These are phyloP conservation scores for Turdus rufiventris DNA, from an alignment of 2,113 vertebrate genomes.

Conservation along the genomic window DNA sequence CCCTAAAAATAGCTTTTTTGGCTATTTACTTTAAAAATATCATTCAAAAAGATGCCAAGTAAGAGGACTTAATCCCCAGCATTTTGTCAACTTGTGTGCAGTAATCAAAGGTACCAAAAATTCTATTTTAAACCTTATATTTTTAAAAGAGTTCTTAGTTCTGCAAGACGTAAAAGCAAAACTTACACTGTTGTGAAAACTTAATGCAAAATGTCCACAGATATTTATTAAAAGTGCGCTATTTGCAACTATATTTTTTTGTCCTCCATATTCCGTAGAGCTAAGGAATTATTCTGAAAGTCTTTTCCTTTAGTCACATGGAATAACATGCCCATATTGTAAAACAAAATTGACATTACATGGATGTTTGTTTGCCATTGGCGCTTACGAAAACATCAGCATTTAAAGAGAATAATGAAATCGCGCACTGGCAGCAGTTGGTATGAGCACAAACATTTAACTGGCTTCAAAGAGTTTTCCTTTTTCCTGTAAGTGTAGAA, in stretches of 20 bases:
- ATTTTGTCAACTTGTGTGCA: neutral
- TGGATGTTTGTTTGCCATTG: neutral
- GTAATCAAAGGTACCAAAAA: neutral
- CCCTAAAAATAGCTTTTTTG: neutral
- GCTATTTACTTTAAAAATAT: neutral
- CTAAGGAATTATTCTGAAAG: neutral
- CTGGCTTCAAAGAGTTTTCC: neutral
- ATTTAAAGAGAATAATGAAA: neutral
- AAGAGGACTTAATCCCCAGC: neutral
- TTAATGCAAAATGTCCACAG: neutral
- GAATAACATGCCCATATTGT: neutral
- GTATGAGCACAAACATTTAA: neutral
- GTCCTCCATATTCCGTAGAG: neutral
- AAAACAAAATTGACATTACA: neutral
- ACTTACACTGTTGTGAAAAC: neutral
- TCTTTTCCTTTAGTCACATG: neutral
- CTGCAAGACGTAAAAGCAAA: neutral
- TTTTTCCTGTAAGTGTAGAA: neutral
- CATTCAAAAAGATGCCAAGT: neutral
- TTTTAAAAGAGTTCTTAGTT: neutral
- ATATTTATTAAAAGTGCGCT: neutral
- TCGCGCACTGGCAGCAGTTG: accelerated
- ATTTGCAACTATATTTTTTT: neutral
- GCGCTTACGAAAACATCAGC: neutral
- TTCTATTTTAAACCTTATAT: neutral